Evolutionary conservation across 1,140 invertebrate species (phyloP), one percentile per base, ranked within the genome.

Genomic region (Heliconius melpomene): DNA sequence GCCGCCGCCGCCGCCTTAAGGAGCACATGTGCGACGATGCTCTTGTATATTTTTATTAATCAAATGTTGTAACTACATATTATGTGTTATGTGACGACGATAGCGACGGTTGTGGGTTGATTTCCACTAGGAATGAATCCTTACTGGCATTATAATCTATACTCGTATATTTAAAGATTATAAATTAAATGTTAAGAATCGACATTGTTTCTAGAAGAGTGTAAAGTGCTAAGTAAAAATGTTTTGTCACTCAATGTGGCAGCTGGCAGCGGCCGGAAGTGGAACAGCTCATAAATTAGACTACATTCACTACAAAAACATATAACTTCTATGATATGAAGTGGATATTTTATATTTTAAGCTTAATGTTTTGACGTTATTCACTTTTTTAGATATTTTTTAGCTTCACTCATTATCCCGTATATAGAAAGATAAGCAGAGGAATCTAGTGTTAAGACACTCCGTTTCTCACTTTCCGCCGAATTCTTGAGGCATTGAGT

Each of bases 21-120:
- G 84, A 79, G 82, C 88, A 91, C 88, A 91, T 91, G 89, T 90
- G 85, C 86, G 71, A 75, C 83, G 82, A 76, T 54, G 72, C 54
- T 81, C 72, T 79, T 83, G 79, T 87, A 80, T 84, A 82, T 89
- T 85, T 86, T 91, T 84, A 72, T 75, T 40, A 46, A 76, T 78
- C 57, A 77, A 83, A 83, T 36, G 79, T 81, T 81, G 32, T 80
- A 23, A 79, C 26, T 32, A 23, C 26, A 74, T 18, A 7, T 36
- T 7, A 40, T 79, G 71, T 11, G 73, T 36, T 7, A 40, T 79
- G 71, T 11, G 73, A n/a, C 26, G 54, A 11, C 20, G 11, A 7
- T 60, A 57, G 26, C n/a, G 18, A 52, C 18, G 50, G 7, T 52
- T 7, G 50, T 20, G 50, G 50, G 50, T 52, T 18, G 50, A 52